Evolutionary conservation across 2,113 vertebrate species (phyloP).

Genomic region (Gila orcuttii): DNA sequence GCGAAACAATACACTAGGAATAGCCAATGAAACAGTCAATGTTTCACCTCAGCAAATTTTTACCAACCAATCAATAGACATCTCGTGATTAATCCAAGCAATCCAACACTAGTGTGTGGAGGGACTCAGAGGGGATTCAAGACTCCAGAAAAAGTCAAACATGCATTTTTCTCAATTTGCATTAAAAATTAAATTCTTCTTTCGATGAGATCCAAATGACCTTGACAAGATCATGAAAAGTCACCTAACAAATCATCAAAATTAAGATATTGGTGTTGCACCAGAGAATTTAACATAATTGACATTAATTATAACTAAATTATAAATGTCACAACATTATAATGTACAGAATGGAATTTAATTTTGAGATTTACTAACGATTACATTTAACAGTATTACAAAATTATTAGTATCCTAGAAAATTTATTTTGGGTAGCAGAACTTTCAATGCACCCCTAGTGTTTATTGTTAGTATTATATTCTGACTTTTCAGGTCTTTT

Average conservation of each 20-base stretch:
- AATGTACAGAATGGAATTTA: no score
- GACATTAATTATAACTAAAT: no score
- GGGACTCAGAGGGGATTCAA: background rate
- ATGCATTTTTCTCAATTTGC: background rate
- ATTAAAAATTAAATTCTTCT: background rate
- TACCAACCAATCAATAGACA: background rate
- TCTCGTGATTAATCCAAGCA: conserved; percentile 5
- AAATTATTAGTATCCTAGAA: no score
- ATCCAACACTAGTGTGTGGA: background rate
- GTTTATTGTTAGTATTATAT: no score
- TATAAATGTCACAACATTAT: no score
- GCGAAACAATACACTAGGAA: background rate
- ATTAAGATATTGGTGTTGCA: background rate
- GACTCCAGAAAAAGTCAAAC: background rate
- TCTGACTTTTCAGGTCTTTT: no score
- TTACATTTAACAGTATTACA: no score
- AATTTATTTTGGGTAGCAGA: no score
- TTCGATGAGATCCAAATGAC: background rate
- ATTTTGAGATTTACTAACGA: no score
- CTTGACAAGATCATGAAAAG: background rate
- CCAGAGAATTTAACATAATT: background rate
- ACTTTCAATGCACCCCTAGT: no score
- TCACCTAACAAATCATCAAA: background rate
- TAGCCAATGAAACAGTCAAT: background rate
- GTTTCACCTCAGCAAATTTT: conserved; percentile 11